A percentile compares a stretch with the other conserved stretches of the same genome.
Conservation (phyloP, 2,113 vertebrate species). For the Psammodynastes pulverulentus region DNA sequence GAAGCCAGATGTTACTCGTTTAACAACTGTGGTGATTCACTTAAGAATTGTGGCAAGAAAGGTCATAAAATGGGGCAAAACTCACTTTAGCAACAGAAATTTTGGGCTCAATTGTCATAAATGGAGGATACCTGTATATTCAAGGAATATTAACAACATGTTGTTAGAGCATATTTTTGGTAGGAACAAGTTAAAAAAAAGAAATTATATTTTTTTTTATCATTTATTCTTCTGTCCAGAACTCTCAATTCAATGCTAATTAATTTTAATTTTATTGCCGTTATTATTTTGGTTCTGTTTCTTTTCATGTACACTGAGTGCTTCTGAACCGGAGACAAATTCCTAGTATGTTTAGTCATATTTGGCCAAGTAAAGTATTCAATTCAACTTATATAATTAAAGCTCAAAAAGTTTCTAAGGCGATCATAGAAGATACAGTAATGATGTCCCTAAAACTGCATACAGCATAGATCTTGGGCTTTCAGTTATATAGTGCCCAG, state of each 20-base stretch:
- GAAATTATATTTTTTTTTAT: neutral
- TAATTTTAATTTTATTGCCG: neutral
- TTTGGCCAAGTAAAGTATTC: neutral
- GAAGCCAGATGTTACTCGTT: neutral
- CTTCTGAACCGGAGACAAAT: neutral
- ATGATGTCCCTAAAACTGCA: neutral
- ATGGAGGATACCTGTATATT: neutral
- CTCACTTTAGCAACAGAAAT: neutral
- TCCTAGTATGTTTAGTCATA: neutral
- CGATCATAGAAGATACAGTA: neutral
- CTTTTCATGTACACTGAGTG: neutral
- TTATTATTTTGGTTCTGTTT: neutral
- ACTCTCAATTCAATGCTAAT: neutral
- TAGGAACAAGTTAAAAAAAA: neutral
- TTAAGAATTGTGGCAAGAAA: neutral
- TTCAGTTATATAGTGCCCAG: neutral
- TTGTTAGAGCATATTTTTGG: neutral
- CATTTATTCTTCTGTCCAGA: neutral
- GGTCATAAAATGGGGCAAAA: neutral
- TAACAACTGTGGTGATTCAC: neutral
- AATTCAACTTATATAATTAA: neutral
- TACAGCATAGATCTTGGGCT: neutral
- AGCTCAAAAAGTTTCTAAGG: neutral
- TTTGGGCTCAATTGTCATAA: neutral
- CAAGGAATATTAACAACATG: neutral